Evolutionary conservation across 2,113 vertebrate species (phyloP), one percentile per base, ranked within the genome.

Genomic region (Willisornis vidua): DNA sequence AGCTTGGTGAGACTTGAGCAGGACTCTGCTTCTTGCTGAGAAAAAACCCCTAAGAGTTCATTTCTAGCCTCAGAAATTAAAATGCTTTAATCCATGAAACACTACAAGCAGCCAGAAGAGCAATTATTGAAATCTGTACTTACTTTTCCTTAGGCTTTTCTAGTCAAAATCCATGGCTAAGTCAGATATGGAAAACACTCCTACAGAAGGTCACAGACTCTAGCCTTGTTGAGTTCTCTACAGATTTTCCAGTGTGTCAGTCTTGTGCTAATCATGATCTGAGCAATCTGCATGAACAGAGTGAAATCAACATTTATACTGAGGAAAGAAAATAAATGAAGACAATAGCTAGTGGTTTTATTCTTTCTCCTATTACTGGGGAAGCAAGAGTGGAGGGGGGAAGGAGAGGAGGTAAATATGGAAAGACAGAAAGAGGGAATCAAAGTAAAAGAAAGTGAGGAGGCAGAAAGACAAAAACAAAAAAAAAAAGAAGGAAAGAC

Each of bases 361-460:
- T 67, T 74, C 57, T 76, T 67, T 86, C 26, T 63, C 26, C 7
- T 45, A 12, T 33, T 45, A 39, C 22, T 19, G 11, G 28, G 20
- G 57, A 13, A n/a, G 10, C 0, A 0, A 9, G 16, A 7, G 33
- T 12, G 24, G 23, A 59, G 12, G 37, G 20, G 10, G 4, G 19
- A 19, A 24, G 14, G 20, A 58, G 33, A 61, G 6, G 33, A 82
- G 14, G 61, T 14, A 75, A 55, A 58, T 43, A 65, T 3, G 12
- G 39, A 37, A 48, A 90, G 16, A 41, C 19, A 52, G 18, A 51
- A 68, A 79, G 15, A 13, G 7, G 8, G 16, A 68, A 76, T 67
- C n/a, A 46, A 71, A 79, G 26, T 29, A 46, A 65, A 19, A 84
- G 29, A n/a, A 39, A 58, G 26, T 17, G 31, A 73, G 14, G 19